phyloP scores from a whole-genome alignment of 2,888 invertebrate species.

The Uropetala carovei region DNA sequence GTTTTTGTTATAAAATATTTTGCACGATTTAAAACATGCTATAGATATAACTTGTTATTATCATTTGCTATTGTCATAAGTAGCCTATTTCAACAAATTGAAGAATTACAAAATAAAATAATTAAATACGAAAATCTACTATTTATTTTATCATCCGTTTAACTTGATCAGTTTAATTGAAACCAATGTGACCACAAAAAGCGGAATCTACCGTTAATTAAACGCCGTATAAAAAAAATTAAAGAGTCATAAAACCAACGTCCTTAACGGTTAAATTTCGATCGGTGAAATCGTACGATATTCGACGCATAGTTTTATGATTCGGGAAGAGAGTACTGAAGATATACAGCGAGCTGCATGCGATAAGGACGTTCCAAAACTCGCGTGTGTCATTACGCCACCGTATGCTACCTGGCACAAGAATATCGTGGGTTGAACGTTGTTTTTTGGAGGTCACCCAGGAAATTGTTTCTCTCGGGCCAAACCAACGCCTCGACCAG shows the following conservation, averaged over 20 bases:
- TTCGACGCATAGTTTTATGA: too few relatives aligned
- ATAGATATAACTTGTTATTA: too few relatives aligned
- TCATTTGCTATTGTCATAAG: too few relatives aligned
- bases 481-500: conserved; percentile 2
- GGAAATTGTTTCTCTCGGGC: conserved; percentile 35
- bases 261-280: not conserved
- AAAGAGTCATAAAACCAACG: not conserved
- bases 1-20: too few relatives aligned
- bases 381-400: not conserved
- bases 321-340: not conserved
- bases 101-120: too few relatives aligned
- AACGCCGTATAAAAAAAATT: not conserved
- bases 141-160: too few relatives aligned
- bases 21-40: too few relatives aligned
- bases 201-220: not conserved
- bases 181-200: not conserved
- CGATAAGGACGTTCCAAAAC: not conserved
- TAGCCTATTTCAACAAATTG: too few relatives aligned
- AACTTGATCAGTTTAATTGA: too few relatives aligned
- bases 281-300: not conserved
- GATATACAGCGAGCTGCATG: not conserved
- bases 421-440: not conserved
- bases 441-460: conserved; percentile 45
- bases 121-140: too few relatives aligned
- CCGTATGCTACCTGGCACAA: not conserved